Conservation (phyloP, 1,140 invertebrate genomes). For the Drosophila azteca region DNA sequence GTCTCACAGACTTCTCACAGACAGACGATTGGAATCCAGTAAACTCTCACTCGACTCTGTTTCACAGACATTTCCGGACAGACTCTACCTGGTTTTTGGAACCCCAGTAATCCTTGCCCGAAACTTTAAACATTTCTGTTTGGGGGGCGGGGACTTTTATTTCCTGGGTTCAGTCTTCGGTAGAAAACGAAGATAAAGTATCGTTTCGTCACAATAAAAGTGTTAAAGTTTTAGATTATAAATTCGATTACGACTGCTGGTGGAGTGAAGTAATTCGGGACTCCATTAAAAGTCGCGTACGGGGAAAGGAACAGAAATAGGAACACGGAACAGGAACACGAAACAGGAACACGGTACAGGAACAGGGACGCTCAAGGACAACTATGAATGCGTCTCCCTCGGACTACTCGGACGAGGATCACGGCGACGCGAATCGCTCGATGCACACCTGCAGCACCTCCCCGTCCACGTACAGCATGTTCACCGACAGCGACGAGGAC, state of each 20-base stretch:
- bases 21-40: no score
- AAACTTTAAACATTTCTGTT: no score
- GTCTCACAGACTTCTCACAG: no score
- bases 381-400: slow-evolving; percentile 93
- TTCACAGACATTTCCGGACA: no score
- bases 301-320: no score
- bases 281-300: no score
- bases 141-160: neutral
- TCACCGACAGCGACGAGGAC: slow-evolving; percentile 92
- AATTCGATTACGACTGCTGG: neutral
- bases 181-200: slow-evolving; percentile 60
- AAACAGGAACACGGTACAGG: no score
- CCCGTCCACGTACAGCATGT: slow-evolving; percentile 92
- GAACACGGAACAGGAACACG: no score
- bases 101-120: no score
- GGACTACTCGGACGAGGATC: slow-evolving; percentile 91
- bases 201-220: slow-evolving; percentile 35
- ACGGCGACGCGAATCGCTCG: slow-evolving; percentile 92
- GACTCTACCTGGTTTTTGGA: no score
- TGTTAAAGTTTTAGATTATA: slow-evolving; percentile 32
- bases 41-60: no score
- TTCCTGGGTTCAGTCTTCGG: slow-evolving; percentile 50
- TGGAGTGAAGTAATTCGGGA: no score
- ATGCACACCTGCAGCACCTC: slow-evolving; percentile 41
- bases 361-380: neutral